Evolutionary conservation across 2,113 vertebrate genomes (phyloP), one percentile per base, ranked within the genome.

Genomic region (Passerina amoena): DNA sequence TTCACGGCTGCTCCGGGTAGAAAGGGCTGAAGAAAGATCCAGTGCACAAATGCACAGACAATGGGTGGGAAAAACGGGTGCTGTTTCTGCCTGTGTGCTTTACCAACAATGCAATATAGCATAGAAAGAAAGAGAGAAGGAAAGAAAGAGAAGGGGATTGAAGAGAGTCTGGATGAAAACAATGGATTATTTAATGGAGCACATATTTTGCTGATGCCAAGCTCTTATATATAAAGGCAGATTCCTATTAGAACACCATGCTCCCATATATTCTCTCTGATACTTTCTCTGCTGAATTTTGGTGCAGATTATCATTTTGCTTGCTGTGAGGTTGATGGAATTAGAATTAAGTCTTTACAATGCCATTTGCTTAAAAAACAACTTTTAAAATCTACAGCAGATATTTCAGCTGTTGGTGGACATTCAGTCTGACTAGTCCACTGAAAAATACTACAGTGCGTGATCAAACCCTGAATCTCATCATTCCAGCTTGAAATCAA

Each of bases 31-130:
- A 91, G 68, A 92, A 93, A 94, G 69, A 96, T 27, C 57, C 80
- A 93, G 78, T 12, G 81, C 69, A 86, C 61, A 92, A 80, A 93
- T n/a, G 37, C 75, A 45, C n/a, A 78, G 76, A 96, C 93, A 95
- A 92, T 56, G 76, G 61, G 54, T 93, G 90, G 84, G 95, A 96
- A 94, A 96, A 97, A 73, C 0, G 3, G 37, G 53, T 53, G 69
- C 80, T 51, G 27, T 54, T 86, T 66, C 61, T 79, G 65, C 44
- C 57, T 88, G 75, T 82, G 50, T 64, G 77, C 69, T 97, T 73
- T 95, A 86, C 31, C 42, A 76, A 86, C 64, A 84, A 69, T 57
- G 35, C 61, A 85, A 45, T n/a, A 25, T 30, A 70, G 5, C 0
- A 0, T 0, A 86, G 65, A 81, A 60, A 90, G 68, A 79, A n/a